These are phyloP conservation scores for Chymomyza costata DNA, from an alignment of 1,140 invertebrate species.

Conservation along the genomic window DNA sequence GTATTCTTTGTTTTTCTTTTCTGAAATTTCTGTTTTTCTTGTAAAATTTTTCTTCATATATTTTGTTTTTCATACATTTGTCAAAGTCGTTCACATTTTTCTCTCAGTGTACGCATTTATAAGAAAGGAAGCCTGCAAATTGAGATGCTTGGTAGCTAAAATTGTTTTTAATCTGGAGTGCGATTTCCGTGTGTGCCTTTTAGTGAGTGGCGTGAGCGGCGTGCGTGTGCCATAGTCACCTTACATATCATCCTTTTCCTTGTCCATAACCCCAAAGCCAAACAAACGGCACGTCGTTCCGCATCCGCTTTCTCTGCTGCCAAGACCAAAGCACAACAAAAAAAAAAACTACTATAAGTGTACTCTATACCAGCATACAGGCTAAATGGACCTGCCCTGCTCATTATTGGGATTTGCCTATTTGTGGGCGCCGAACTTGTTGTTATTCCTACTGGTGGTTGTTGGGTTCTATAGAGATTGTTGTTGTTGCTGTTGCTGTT, in stretches of 20 bases:
- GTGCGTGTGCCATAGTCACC: too few relatives aligned
- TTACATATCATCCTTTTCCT: too few relatives aligned
- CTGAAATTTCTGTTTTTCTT: too few relatives aligned
- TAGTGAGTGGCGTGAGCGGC: too few relatives aligned
- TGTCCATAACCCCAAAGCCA: conserved; percentile 31
- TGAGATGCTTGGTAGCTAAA: conserved; percentile 56
- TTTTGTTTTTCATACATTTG: too few relatives aligned
- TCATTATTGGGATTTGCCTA: conserved; percentile 46
- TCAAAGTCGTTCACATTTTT: too few relatives aligned
- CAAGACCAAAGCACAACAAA: conserved; percentile 3
- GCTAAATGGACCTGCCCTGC: too few relatives aligned
- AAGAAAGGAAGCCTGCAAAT: too few relatives aligned
- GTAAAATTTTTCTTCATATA: too few relatives aligned
- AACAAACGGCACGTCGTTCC: neutral
- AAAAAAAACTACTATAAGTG: neutral
- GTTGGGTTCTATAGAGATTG: conserved; percentile 1
- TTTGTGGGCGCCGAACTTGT: conserved; percentile 24
- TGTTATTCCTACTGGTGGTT: conserved; percentile 19
- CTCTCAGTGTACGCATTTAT: too few relatives aligned
- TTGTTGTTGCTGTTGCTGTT: conserved; percentile 3
- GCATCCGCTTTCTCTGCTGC: neutral
- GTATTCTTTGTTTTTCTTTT: too few relatives aligned
- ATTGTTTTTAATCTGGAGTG: conserved; percentile 64
- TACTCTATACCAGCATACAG: conserved; percentile 21
- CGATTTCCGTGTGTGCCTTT: conserved; percentile 44